These are phyloP conservation scores for Holothuria glaberrima DNA, from an alignment of 35 echinoderm and acorn worm genomes.

Conservation along the genomic window DNA sequence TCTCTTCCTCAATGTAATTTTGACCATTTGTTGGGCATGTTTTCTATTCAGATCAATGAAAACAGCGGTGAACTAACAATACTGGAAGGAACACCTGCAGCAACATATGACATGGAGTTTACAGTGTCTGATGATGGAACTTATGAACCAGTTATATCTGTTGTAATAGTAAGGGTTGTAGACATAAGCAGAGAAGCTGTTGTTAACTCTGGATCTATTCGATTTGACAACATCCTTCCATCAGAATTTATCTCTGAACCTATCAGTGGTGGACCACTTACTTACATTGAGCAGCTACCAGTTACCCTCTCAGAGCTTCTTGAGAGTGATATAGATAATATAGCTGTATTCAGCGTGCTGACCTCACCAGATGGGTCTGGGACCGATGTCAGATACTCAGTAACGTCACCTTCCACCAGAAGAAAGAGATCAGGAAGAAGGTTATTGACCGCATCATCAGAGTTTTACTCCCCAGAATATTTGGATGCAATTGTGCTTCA, in stretches of 20 bases:
- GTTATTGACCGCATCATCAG: neutral
- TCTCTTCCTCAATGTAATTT: neutral
- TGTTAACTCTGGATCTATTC: constrained; percentile 33
- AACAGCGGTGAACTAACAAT: constrained; percentile 28
- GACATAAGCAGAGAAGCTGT: constrained; percentile 5
- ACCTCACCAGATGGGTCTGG: neutral
- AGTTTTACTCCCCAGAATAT: constrained; percentile 31
- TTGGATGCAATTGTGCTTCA: neutral
- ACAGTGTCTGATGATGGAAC: constrained; percentile 13
- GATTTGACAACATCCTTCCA: neutral
- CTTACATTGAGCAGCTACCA: neutral
- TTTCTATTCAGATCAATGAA: constrained; percentile 4
- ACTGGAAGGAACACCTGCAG: constrained; percentile 9
- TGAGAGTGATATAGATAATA: neutral
- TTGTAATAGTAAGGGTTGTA: neutral
- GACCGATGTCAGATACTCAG: constrained; percentile 49
- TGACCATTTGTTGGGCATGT: neutral
- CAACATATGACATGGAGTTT: neutral
- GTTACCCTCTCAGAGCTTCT: neutral
- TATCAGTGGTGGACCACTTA: too few species aligned
- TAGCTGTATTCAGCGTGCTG: constrained; percentile 22
- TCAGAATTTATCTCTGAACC: neutral
- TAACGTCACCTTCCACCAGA: neutral
- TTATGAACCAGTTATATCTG: neutral
- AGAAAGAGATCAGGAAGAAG: constrained; percentile 10